Base-by-base conservation (phyloP, 1,140 invertebrate species). In the Neuroterus valhalla region DNA sequence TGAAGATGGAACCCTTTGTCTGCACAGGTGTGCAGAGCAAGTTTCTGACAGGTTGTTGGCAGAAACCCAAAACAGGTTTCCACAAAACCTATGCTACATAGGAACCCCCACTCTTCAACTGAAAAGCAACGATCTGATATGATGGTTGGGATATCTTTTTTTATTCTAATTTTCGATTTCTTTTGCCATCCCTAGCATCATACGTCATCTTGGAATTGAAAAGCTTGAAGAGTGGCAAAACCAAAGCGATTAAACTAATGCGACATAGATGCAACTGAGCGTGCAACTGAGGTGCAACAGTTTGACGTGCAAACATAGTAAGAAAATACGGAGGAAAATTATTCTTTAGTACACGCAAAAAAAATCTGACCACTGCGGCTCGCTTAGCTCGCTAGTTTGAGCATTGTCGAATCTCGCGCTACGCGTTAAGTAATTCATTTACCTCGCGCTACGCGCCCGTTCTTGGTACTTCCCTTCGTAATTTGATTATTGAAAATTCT, bases 21-120 rank as follows among this genome's bases (percentile, higher is more conserved):
- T 79, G 78, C 76, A 75, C 85, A 84, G 83, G 81, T 86, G 84
- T 79, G 72, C 67, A 68, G 79, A 82, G 78, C 85, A 87, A 83
- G 84, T 84, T 83, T 78, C 76, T 83, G 83, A 78, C 85, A 87
- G 84, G 84, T 84, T 82, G 79, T 76, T 83, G 84, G 82, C 83
- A 81, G 74, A 71, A 79, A 78, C 74, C 79, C 82, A 80, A 81
- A 88, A 87, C 85, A 85, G 84, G 86, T 88, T 86, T 79, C 75
- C 78, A 83, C 76, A 84, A 86, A 87, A 85, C 79, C 79, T 70
- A 71, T 73, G 74, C 55, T 71, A 70, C 66, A 21, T 46, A 68
- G 26, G 69, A 79, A 72, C 48, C 12, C 26, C 55, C 69, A 38
- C 70, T 5, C 48, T 42, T 42, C 21, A n/a, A n/a, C n/a, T n/a